phyloP scores from a whole-genome alignment of 2,888 invertebrate genomes.

The Caenorhabditis angaria region DNA sequence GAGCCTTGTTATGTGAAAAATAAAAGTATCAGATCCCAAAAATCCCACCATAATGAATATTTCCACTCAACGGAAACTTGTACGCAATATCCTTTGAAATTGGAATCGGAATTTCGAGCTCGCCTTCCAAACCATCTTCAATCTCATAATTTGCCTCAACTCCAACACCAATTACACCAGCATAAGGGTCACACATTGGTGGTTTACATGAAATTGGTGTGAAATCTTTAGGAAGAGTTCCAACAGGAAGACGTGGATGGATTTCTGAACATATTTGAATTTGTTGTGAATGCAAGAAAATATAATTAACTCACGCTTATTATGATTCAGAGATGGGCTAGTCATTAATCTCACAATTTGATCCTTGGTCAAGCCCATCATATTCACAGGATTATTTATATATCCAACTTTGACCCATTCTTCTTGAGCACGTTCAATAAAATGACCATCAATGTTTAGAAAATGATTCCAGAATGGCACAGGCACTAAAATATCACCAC shows the following conservation, averaged over 20 bases:
- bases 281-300: background rate
- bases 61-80: slow-evolving; percentile 37
- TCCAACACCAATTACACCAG: slow-evolving; percentile 48
- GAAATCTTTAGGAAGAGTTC: slow-evolving; percentile 46
- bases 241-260: slow-evolving; percentile 54
- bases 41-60: slow-evolving; percentile 37
- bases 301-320: slow-evolving; percentile 29
- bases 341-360: slow-evolving; percentile 44
- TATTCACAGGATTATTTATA: slow-evolving; percentile 47
- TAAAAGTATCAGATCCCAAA: too few species aligned
- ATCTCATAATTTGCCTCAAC: slow-evolving; percentile 45
- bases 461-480: slow-evolving; percentile 52
- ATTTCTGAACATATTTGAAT: slow-evolving; percentile 28
- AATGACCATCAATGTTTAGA: slow-evolving; percentile 49
- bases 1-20: too few species aligned
- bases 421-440: slow-evolving; percentile 52
- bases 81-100: slow-evolving; percentile 45
- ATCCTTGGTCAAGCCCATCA: slow-evolving; percentile 44
- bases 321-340: slow-evolving; percentile 43
- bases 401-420: slow-evolving; percentile 49
- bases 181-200: slow-evolving; percentile 56
- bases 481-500: slow-evolving; percentile 49
- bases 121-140: slow-evolving; percentile 52
- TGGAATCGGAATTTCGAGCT: slow-evolving; percentile 47
- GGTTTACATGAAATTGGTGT: slow-evolving; percentile 54